Conservation (phyloP, 37 sponge, comb jelly and placozoan genomes). For the Cliona cf. orientalis region DNA sequence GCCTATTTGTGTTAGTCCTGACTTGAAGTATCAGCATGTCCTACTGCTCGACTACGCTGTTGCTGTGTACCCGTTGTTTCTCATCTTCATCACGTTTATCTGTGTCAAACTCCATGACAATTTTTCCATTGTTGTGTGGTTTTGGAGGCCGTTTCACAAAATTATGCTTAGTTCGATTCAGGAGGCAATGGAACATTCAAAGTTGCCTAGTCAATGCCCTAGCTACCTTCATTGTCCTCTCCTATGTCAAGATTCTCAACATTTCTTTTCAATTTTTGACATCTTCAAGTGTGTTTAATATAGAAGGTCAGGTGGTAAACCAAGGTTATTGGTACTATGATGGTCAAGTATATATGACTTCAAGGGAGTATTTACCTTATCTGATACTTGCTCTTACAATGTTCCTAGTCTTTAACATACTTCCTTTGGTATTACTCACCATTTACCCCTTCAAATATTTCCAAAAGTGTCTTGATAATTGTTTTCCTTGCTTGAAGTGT, state of each 20-base stretch:
- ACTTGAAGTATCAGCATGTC: background rate
- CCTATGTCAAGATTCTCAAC: slow-evolving; percentile 5
- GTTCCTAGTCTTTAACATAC: slow-evolving; percentile 13
- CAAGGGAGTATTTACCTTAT: slow-evolving; percentile 19
- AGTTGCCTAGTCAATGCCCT: slow-evolving; percentile 6
- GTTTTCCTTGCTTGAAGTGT: no score
- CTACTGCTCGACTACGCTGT: slow-evolving; percentile 1
- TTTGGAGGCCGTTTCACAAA: slow-evolving; percentile 4
- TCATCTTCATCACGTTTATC: background rate
- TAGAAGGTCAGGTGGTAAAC: background rate
- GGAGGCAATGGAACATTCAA: slow-evolving; percentile 1
- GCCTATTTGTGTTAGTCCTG: slow-evolving; percentile 16
- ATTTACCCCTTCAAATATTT: slow-evolving; percentile 10
- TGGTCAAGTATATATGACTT: background rate
- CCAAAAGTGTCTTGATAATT: slow-evolving; percentile 12
- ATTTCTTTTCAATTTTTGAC: background rate
- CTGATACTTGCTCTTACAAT: slow-evolving; percentile 5
- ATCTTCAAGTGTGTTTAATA: background rate
- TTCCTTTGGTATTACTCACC: background rate
- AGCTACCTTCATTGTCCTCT: slow-evolving; percentile 5
- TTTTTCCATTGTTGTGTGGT: background rate
- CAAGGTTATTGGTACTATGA: background rate
- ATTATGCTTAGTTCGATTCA: slow-evolving; percentile 1
- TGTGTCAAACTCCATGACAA: slow-evolving; percentile 17
- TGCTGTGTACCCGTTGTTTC: slow-evolving; percentile 23